These are phyloP conservation scores for Tupaia chinensis DNA, from an alignment of 2,113 vertebrate species.

Conservation along the genomic window DNA sequence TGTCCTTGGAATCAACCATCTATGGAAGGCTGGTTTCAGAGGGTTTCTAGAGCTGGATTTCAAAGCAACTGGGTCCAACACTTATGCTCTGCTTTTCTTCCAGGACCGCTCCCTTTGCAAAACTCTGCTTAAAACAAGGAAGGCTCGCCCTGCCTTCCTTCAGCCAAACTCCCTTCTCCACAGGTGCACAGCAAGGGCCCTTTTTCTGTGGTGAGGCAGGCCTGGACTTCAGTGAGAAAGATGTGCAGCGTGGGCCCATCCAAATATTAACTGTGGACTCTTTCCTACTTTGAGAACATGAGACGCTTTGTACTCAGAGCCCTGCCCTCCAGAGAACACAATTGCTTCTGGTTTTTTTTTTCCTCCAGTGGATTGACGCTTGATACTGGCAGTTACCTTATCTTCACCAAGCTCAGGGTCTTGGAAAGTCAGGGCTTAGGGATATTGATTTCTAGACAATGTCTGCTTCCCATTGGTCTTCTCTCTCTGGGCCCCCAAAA, in stretches of 20 bases:
- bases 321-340: conserved; percentile 51
- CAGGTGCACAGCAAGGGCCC: conserved; percentile 60
- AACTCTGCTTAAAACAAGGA: conserved; percentile 25
- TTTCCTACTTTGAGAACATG: conserved; percentile 66
- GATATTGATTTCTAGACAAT: not conserved
- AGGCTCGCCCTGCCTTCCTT: not conserved
- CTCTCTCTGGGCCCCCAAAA: not conserved
- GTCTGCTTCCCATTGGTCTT: not conserved
- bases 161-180: not conserved
- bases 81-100: not conserved
- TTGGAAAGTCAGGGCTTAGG: not conserved
- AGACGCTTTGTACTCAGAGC: not conserved
- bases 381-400: not conserved
- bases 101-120: conserved; percentile 53
- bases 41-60: not conserved
- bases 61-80: not conserved
- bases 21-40: not conserved
- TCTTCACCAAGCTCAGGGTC: not conserved
- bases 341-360: conserved; percentile 38
- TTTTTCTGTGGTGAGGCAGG: conserved; percentile 25
- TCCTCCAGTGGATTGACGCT: not conserved
- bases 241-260: conserved; percentile 23
- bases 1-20: not conserved
- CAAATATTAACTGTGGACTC: conserved; percentile 76
- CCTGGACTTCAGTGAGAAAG: not conserved